These are phyloP conservation scores for Harpalus rubripes DNA, from an alignment of 2,888 invertebrate species.

Conservation along the genomic window DNA sequence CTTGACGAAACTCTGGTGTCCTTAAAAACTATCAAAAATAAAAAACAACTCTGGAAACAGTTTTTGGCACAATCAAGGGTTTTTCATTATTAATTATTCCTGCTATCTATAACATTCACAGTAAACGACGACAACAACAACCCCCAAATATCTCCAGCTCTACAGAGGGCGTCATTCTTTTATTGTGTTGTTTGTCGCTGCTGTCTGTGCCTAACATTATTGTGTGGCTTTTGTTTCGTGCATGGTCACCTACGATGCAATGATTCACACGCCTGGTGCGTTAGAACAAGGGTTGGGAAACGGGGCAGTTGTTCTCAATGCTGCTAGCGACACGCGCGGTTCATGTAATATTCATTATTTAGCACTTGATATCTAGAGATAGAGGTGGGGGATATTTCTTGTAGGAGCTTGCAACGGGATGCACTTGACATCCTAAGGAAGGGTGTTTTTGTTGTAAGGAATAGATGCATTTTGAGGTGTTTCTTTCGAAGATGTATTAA, in stretches of 20 bases:
- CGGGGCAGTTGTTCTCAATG: not conserved
- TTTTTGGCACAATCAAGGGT: no score
- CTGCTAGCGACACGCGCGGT: constrained; percentile 19
- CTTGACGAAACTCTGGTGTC: no score
- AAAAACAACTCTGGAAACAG: no score
- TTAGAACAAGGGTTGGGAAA: not conserved
- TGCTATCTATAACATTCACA: no score
- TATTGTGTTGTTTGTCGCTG: not conserved
- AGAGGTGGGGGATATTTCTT: not conserved
- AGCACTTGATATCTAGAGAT: constrained; percentile 30
- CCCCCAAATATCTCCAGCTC: no score
- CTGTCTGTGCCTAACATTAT: constrained; percentile 32
- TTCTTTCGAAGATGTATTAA: no score
- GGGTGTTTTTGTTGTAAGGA: not conserved
- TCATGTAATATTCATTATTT: constrained; percentile 64
- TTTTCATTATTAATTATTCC: no score
- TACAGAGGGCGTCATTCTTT: not conserved
- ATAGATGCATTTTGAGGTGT: no score
- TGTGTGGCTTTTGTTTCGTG: constrained; percentile 44
- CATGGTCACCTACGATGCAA: constrained; percentile 55
- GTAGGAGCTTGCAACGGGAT: not conserved
- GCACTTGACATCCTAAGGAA: not conserved
- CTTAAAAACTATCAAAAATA: no score
- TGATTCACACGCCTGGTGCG: constrained; percentile 44
- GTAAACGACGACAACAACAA: no score